phyloP scores from a whole-genome alignment of 2,113 vertebrate genomes.

The Brachyhypopomus occidentalis region DNA sequence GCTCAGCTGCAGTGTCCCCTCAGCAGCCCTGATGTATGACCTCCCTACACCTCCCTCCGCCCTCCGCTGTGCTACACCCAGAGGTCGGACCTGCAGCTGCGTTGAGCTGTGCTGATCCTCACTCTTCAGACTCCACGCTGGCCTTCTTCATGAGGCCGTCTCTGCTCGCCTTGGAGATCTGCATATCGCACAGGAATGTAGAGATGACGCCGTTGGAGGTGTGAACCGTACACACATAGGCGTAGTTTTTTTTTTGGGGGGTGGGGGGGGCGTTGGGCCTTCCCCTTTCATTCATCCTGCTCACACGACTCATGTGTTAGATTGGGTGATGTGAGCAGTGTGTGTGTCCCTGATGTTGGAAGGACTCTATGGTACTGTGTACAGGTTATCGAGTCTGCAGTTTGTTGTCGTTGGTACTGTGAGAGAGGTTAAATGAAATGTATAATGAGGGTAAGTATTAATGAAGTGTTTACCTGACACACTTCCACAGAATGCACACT shows the following conservation, averaged over 20 bases:
- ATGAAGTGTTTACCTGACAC: background rate
- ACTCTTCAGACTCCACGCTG: too few species aligned
- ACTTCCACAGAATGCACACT: background rate
- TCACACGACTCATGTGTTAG: too few species aligned
- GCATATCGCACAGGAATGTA: background rate
- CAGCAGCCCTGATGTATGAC: constrained; percentile 69
- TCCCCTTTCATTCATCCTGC: too few species aligned
- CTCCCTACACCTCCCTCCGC: constrained; percentile 50
- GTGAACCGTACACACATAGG: too few species aligned
- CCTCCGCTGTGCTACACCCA: constrained; percentile 47
- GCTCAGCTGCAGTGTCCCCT: constrained; percentile 71
- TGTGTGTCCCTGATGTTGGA: too few species aligned
- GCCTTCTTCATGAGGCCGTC: background rate
- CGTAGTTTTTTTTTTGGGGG: too few species aligned
- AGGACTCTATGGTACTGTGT: too few species aligned
- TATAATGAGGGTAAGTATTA: background rate
- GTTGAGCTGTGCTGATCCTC: constrained; percentile 10
- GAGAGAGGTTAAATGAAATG: background rate
- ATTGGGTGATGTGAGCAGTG: too few species aligned
- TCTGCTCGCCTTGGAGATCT: background rate
- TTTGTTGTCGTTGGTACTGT: background rate
- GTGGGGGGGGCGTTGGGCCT: too few species aligned
- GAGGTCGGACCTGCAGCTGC: background rate
- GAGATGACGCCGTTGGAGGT: background rate
- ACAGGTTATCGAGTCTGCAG: background rate